Conservation (phyloP, 2,888 invertebrate genomes). For the Horisme vitalbata region DNA sequence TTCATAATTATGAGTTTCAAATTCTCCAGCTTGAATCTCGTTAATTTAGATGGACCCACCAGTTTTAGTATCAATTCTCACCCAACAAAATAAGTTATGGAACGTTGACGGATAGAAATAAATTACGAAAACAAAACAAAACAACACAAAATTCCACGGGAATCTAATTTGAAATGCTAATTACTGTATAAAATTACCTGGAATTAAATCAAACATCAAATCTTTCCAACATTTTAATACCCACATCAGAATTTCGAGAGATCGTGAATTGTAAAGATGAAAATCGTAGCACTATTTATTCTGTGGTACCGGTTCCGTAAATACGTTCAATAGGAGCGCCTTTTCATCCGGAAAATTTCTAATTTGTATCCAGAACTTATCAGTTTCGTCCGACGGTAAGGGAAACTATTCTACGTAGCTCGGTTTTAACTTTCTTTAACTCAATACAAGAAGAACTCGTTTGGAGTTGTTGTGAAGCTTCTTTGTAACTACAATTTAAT, state of each 20-base stretch:
- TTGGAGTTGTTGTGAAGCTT: conserved; percentile 6
- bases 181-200: conserved; percentile 2
- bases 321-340: conserved; percentile 46
- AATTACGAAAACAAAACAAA: not conserved
- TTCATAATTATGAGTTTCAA: too few relatives aligned
- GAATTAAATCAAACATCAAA: conserved; percentile 7
- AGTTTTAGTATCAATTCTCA: too few relatives aligned
- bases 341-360: conserved; percentile 54
- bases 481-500: too few relatives aligned
- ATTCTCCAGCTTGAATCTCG: too few relatives aligned
- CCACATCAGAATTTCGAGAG: conserved; percentile 15
- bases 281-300: conserved; percentile 16
- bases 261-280: conserved; percentile 31
- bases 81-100: too few relatives aligned
- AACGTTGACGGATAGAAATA: not conserved
- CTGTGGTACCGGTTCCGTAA: conserved; percentile 35
- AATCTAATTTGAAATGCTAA: conserved; percentile 9
- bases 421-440: conserved; percentile 27
- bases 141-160: not conserved
- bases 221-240: conserved; percentile 17
- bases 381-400: conserved; percentile 26
- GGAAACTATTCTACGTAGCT: conserved; percentile 18
- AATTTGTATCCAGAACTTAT: conserved; percentile 52
- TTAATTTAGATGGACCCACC: too few relatives aligned
- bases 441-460: conserved; percentile 3